phyloP scores from a whole-genome alignment of 2,797 vertebrate species.

The Enteromius mattozi region DNA sequence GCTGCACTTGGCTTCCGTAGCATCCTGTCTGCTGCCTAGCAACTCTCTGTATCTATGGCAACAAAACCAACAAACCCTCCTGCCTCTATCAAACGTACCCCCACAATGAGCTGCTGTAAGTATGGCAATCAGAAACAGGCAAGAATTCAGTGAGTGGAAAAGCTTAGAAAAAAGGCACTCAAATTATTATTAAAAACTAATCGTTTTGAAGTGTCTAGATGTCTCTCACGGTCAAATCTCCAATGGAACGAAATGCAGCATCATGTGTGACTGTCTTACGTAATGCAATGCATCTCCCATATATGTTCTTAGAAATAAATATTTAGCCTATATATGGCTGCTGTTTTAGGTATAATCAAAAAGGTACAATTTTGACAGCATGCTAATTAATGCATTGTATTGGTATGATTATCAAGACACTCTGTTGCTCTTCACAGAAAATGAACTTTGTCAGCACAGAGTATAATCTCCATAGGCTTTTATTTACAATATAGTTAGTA shows the following conservation, averaged over 20 bases:
- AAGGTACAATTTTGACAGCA: background rate
- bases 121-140: slow-evolving; percentile 71
- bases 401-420: background rate
- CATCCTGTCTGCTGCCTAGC: slow-evolving; percentile 81
- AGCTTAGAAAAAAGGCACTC: slow-evolving; percentile 42
- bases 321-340: background rate
- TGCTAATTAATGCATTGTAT: background rate
- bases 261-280: background rate
- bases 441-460: background rate
- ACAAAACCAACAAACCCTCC: slow-evolving; percentile 82
- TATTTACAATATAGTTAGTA: background rate
- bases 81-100: slow-evolving; percentile 70
- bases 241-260: slow-evolving; percentile 6
- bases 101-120: slow-evolving; percentile 76
- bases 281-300: background rate
- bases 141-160: slow-evolving; percentile 50
- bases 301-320: background rate
- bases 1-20: slow-evolving; percentile 75
- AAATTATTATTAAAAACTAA: slow-evolving; percentile 48
- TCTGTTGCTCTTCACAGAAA: background rate
- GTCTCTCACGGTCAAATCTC: background rate
- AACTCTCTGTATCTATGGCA: slow-evolving; percentile 81
- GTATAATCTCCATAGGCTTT: background rate
- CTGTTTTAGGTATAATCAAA: background rate
- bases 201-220: slow-evolving; percentile 29